Base-by-base conservation (phyloP, 1,140 invertebrate genomes). In the Papilio polyxenes region DNA sequence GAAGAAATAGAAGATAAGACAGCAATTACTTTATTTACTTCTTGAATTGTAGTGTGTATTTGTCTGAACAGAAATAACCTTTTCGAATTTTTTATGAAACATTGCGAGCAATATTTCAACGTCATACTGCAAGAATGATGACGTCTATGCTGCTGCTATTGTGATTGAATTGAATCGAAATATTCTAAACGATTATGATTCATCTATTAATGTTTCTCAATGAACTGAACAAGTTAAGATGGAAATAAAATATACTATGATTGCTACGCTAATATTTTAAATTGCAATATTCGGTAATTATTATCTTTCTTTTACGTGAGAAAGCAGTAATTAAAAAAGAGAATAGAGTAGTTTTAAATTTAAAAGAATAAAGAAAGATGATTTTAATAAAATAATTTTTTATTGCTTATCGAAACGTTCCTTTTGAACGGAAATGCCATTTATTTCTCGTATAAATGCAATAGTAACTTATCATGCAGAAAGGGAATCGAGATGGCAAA, bases 101-200 rank as follows among this genome's bases (percentile, higher is more conserved):
- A 37, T 37, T 37, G 13, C 31, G 5, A 72, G 65, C 65, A 72
- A 72, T 72, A 72, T 72, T 72, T 72, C 65, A 72, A 72, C 31
- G 65, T 72, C 65, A 72, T 17, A 40, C 31, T 40, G 65, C 65
- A 72, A 37, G 65, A 72, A 72, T 69, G 31, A 69, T 69, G 62
- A 69, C 62, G 4, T 37, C 31, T 69, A 69, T 69, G 65, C 31
- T 37, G 11, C 65, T 37, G 65, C 15, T 69, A 65, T 31, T 65
- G 31, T 31, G 31, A 69, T 69, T 69, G 23, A 69, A 69, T 69
- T 37, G 65, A 69, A 69, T 69, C 31, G 10, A 69, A 37, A 13
- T 69, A 13, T 4, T 69, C 10, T 13, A 37, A 69, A 10, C 20
- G 8, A 17, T 17, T 51, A 3, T 51, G 9, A 51, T 10, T 3